Conservation (phyloP, 2,888 invertebrate species). For the Mythimna pallens region DNA sequence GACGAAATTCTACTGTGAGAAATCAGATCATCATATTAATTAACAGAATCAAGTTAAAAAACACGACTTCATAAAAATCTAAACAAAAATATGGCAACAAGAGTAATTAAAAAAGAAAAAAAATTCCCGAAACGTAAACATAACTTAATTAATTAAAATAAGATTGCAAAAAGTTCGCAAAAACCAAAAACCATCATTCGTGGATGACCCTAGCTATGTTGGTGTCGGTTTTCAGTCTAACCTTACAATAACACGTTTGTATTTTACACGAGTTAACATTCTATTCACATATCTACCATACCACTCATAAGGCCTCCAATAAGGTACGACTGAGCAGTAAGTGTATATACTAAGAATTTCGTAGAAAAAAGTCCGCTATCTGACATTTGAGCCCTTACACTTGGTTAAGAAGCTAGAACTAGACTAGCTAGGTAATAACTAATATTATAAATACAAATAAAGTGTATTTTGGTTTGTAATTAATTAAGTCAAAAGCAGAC, state of each 20-base stretch:
- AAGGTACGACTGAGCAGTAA: not conserved
- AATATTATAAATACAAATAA: no score
- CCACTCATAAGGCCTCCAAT: not conserved
- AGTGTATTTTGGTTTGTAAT: no score
- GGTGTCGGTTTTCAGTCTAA: not conserved
- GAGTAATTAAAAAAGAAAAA: not conserved
- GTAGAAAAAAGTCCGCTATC: conserved; percentile 1
- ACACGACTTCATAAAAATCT: not conserved
- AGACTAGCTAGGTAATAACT: no score
- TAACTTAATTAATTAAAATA: no score
- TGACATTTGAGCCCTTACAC: not conserved
- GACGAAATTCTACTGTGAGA: not conserved
- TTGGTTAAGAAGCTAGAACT: not conserved
- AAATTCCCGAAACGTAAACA: no score
- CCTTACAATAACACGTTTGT: not conserved
- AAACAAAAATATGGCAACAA: not conserved
- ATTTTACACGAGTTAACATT: conserved; percentile 6
- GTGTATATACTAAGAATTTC: not conserved
- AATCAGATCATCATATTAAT: no score
- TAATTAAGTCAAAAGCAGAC: no score
- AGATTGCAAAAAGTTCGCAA: not conserved
- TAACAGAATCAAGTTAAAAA: no score
- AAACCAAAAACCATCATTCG: not conserved
- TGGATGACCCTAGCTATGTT: not conserved
- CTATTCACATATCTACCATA: not conserved